Percentiles rank a stretch among this genome's conserved stretches.
These are phyloP conservation scores for Coryphaenoides rupestris DNA, from an alignment of 2,113 vertebrate genomes.

Conservation along the genomic window DNA sequence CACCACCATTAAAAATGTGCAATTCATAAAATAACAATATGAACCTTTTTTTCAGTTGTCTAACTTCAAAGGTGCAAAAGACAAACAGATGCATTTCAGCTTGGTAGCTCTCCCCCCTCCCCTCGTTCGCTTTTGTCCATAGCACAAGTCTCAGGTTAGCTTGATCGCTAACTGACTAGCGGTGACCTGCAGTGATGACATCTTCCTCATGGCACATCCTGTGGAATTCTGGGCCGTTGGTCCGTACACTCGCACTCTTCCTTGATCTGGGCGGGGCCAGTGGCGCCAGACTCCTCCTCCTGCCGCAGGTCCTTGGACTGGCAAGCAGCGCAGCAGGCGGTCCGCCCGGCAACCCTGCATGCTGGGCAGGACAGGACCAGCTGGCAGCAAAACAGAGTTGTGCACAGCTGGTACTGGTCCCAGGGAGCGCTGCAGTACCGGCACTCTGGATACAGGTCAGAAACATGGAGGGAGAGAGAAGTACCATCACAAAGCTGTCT, in stretches of 20 bases:
- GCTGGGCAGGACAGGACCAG: constrained; percentile 83
- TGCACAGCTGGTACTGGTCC: constrained; percentile 91
- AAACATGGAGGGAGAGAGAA: too few species aligned
- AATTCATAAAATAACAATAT: too few species aligned
- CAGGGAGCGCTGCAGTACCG: constrained; percentile 84
- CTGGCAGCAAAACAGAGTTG: constrained; percentile 85
- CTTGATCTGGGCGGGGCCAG: constrained; percentile 59
- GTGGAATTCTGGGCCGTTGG: constrained; percentile 77
- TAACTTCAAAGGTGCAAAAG: too few species aligned
- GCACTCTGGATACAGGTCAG: constrained; percentile 75
- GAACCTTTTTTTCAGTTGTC: too few species aligned
- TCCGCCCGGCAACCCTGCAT: constrained; percentile 78
- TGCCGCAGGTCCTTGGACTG: constrained; percentile 75
- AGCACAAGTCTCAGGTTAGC: too few species aligned
- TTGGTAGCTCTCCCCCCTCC: too few species aligned
- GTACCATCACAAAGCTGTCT: too few species aligned
- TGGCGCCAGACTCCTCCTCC: background rate
- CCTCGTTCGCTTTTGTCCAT: too few species aligned
- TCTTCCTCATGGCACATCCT: constrained; percentile 54
- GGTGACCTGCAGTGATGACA: background rate
- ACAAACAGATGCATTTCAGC: too few species aligned
- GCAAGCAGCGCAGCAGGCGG: constrained; percentile 86
- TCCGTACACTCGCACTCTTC: constrained; percentile 92
- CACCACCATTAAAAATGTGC: too few species aligned
- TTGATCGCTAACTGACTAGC: too few species aligned